Percentiles rank a stretch among this genome's conserved stretches.
phyloP scores from a whole-genome alignment of 2,113 vertebrate species.

The Gallinago undulata region DNA sequence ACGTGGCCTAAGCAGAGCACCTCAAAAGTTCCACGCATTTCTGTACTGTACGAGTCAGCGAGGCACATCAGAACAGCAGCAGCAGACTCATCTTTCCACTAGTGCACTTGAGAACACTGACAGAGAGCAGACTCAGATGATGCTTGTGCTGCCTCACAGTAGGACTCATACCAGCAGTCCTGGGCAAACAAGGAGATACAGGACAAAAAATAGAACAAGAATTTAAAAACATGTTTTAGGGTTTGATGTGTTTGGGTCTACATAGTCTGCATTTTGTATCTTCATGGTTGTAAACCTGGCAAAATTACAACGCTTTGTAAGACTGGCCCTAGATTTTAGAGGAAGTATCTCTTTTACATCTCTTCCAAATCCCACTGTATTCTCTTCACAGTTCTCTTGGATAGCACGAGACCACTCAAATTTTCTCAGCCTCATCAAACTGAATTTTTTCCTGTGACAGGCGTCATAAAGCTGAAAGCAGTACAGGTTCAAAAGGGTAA shows the following conservation, averaged over 20 bases:
- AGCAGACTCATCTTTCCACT: background rate
- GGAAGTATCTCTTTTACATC: background rate
- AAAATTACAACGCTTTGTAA: background rate
- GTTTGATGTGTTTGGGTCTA: background rate
- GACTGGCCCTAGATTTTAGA: background rate
- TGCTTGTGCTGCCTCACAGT: background rate
- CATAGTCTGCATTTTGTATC: background rate
- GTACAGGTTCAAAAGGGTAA: background rate
- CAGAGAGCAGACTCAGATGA: background rate
- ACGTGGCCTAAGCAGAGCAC: background rate
- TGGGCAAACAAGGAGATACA: background rate
- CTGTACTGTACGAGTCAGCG: background rate
- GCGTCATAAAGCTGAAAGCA: background rate
- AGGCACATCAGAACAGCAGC: background rate
- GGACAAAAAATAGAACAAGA: background rate
- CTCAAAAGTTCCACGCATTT: background rate
- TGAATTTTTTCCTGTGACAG: constrained; percentile 27
- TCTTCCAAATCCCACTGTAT: background rate
- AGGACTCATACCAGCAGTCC: background rate
- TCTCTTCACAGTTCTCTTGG: background rate
- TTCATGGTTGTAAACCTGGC: background rate
- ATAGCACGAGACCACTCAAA: background rate
- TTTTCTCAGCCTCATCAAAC: constrained; percentile 18
- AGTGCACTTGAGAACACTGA: background rate
- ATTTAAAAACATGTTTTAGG: background rate